Evolutionary conservation across 2,113 vertebrate genomes (phyloP).

Genomic region (Eublepharis macularius): DNA sequence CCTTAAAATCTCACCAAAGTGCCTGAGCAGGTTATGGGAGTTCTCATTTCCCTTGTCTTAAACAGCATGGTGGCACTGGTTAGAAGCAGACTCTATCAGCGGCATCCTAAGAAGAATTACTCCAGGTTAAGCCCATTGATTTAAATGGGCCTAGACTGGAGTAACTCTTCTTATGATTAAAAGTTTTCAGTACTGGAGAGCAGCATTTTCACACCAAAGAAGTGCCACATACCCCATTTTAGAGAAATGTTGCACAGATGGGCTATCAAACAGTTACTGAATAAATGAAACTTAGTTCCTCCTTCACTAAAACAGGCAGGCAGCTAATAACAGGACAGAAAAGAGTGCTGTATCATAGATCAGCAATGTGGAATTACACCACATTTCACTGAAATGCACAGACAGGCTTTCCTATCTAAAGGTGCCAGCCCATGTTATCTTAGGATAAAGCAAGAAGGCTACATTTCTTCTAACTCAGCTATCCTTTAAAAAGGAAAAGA

Average conservation of each 20-base stretch:
- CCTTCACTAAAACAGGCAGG: no score
- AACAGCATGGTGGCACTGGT: background rate
- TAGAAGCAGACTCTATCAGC: background rate
- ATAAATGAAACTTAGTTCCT: background rate
- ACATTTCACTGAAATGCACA: background rate
- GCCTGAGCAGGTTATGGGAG: background rate
- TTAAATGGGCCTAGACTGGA: no score
- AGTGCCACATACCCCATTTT: background rate
- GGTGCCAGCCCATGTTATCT: background rate
- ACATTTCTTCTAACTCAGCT: background rate
- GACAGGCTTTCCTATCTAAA: background rate
- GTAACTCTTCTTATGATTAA: no score
- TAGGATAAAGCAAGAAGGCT: slow-evolving; percentile 25
- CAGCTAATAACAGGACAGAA: background rate
- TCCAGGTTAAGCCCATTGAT: no score
- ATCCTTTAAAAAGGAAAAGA: background rate
- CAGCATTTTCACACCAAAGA: background rate
- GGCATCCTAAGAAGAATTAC: no score
- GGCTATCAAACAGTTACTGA: background rate
- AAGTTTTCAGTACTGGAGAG: background rate
- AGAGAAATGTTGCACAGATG: background rate
- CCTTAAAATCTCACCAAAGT: background rate
- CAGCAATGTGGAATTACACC: background rate
- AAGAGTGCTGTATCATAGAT: no score
- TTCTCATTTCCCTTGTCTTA: background rate